phyloP scores from a whole-genome alignment of 2,888 invertebrate species.

The Rotaria sp. region DNA sequence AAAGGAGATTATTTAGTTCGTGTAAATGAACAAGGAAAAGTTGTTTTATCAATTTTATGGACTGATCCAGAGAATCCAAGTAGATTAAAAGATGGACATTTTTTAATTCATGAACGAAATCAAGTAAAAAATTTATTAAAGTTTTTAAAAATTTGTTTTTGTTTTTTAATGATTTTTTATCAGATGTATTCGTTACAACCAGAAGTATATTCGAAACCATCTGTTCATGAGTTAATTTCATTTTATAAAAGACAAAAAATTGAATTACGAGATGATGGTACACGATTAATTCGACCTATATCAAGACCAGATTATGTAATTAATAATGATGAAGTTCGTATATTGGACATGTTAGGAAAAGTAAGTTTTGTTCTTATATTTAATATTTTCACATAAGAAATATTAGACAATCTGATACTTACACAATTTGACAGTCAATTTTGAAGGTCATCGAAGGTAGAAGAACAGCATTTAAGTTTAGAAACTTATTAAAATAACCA shows the following conservation, averaged over 20 bases:
- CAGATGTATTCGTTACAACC: neutral
- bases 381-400: too few species aligned
- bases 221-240: neutral
- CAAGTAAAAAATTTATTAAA: neutral
- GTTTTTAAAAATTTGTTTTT: neutral
- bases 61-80: neutral
- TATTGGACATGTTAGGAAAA: neutral
- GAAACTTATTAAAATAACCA: too few species aligned
- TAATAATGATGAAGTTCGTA: conserved; percentile 1
- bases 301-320: neutral
- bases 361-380: neutral
- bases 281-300: conserved; percentile 17
- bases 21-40: conserved; percentile 61
- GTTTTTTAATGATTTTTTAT: neutral
- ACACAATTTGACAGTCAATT: too few species aligned
- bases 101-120: neutral
- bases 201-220: neutral
- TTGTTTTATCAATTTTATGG: neutral
- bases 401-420: too few species aligned
- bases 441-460: too few species aligned
- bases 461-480: too few species aligned
- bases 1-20: conserved; percentile 89
- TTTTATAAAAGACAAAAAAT: neutral
- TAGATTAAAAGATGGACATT: neutral
- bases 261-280: neutral